These are phyloP conservation scores for Drosophila nr. medialis DNA, from an alignment of 2,888 invertebrate genomes.

Conservation along the genomic window DNA sequence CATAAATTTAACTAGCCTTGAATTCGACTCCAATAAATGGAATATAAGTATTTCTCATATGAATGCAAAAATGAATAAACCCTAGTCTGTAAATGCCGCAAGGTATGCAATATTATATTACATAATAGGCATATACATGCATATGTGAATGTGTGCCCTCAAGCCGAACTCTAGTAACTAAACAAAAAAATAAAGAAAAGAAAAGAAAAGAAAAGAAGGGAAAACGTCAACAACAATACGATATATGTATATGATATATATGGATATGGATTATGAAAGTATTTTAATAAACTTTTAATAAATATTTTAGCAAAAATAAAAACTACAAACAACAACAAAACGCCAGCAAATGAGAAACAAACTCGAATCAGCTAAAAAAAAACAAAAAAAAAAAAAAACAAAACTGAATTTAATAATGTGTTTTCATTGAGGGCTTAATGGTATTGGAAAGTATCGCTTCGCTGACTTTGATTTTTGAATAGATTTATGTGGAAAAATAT, in stretches of 20 bases:
- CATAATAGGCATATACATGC: constrained; percentile 43
- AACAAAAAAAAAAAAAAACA: constrained; percentile 8
- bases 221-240: constrained; percentile 53
- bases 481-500: constrained; percentile 50
- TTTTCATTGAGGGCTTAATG: constrained; percentile 22
- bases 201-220: background rate
- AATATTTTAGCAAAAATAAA: constrained; percentile 78
- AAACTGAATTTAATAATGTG: constrained; percentile 25
- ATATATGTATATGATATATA: constrained; percentile 58
- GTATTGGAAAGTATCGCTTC: constrained; percentile 5
- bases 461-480: constrained; percentile 7
- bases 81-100: constrained; percentile 74
- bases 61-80: constrained; percentile 40
- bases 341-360: constrained; percentile 37
- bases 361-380: constrained; percentile 30
- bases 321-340: constrained; percentile 22
- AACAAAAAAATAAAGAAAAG: background rate
- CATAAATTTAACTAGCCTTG: constrained; percentile 74
- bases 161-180: constrained; percentile 27
- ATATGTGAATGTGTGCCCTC: constrained; percentile 19
- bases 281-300: constrained; percentile 79
- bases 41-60: constrained; percentile 33
- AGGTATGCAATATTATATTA: constrained; percentile 78
- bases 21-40: constrained; percentile 68
- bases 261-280: constrained; percentile 73